Base-by-base conservation (phyloP, 1,140 invertebrate genomes). In the Macrobrachium rosenbergii region DNA sequence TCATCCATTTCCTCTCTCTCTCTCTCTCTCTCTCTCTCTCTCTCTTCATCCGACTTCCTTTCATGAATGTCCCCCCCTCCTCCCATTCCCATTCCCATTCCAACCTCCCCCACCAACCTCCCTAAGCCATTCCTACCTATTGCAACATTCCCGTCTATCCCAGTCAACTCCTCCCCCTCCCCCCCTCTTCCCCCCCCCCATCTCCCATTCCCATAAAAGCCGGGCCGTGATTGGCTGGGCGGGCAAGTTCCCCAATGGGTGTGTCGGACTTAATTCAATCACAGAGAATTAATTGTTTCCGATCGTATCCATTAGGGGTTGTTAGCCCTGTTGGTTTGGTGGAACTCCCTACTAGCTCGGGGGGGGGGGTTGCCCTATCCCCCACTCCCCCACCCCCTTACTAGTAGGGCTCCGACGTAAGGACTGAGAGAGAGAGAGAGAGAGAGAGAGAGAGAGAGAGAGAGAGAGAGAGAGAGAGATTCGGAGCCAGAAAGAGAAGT, bases 231-330 rank as follows among this genome's bases (percentile, higher is more conserved):
- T 83, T 83, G 82, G 82, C 72, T 63, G 73, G 82, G 52, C 82
- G 8, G 17, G 82, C 72, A 23, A 37, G 76, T 72, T 83, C 82
- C 82, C 82, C 73, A 83, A 76, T 83, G 82, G 82, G 59, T 75
- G 73, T 83, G 82, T 83, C 82, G 72, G 72, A n/a, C 82, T 69
- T 83, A 83, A 83, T 77, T 83, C 82, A 83, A 83, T 83, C 82
- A 83, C 43, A 76, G 59, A 60, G 73, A 83, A 83, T 83, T 83
- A 83, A 83, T 77, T 83, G 82, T 83, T 83, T 83, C 82, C 82
- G 82, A 83, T 83, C 82, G 82, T 83, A 83, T 83, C 82, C 82
- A 83, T 83, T 83, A 83, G 82, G 23, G 82, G 82, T 83, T 83
- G 82, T 83, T 83, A 83, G 82, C 82, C 82, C 73, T 83, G 82